Conservation (phyloP, 2,113 vertebrate species). For the Chloropsis hardwickii region DNA sequence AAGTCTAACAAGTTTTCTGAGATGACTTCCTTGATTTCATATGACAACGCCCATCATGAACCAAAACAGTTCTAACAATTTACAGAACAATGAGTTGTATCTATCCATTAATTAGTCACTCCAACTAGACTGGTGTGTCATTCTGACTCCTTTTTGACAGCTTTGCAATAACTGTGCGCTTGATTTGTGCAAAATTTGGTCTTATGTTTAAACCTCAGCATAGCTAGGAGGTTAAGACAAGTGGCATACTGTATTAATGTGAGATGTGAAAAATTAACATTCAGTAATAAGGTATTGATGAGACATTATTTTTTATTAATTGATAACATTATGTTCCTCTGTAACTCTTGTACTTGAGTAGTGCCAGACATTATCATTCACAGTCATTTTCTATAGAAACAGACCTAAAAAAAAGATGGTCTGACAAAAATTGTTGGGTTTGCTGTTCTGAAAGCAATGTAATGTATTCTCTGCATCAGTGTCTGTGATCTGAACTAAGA, state of each 20-base stretch:
- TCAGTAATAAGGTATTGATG: neutral
- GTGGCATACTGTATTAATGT: neutral
- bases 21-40: neutral
- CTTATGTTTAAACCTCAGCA: neutral
- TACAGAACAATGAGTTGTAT: neutral
- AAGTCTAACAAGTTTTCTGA: neutral
- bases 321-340: neutral
- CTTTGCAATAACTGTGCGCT: neutral
- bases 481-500: neutral
- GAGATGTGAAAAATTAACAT: conserved; percentile 1
- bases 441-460: neutral
- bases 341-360: neutral
- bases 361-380: neutral
- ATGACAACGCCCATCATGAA: neutral
- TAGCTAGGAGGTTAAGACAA: neutral
- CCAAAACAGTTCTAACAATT: neutral
- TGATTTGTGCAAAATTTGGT: neutral
- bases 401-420: rapidly evolving
- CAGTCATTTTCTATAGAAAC: neutral
- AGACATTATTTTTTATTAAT: neutral
- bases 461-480: neutral
- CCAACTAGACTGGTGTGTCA: neutral
- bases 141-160: neutral
- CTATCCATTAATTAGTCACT: neutral
- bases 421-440: neutral